phyloP scores from a whole-genome alignment of 2,113 vertebrate species.

The Mesitornis unicolor region DNA sequence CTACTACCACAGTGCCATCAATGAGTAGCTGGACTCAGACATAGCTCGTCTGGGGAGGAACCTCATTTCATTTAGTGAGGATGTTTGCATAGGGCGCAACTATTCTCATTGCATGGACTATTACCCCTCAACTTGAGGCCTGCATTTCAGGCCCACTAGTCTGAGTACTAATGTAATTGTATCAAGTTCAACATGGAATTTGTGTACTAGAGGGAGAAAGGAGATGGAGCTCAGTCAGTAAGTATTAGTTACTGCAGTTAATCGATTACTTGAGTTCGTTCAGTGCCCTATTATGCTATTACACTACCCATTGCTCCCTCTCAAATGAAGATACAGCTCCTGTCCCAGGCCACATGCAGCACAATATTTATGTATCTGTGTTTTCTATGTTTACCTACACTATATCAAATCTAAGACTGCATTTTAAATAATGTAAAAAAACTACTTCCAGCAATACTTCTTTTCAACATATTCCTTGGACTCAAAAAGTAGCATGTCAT shows the following conservation, averaged over 20 bases:
- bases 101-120: not conserved
- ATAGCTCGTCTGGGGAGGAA: not conserved
- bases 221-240: not conserved
- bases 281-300: not conserved
- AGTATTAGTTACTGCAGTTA: conserved; percentile 8
- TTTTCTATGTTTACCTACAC: not conserved
- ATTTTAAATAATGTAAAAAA: not conserved
- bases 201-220: not conserved
- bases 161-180: not conserved
- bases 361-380: not conserved
- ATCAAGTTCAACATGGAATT: not conserved
- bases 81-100: not conserved
- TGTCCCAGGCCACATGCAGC: not conserved
- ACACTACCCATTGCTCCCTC: not conserved
- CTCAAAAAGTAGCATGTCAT: not conserved
- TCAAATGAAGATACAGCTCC: not conserved
- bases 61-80: not conserved
- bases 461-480: not conserved
- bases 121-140: not conserved
- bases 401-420: not conserved
- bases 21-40: not conserved
- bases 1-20: not conserved
- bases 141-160: not conserved
- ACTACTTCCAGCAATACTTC: not conserved
- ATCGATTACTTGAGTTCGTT: not conserved